Evolutionary conservation across 2,113 vertebrate species (phyloP).

Genomic region (Gasterosteus aculeatus): DNA sequence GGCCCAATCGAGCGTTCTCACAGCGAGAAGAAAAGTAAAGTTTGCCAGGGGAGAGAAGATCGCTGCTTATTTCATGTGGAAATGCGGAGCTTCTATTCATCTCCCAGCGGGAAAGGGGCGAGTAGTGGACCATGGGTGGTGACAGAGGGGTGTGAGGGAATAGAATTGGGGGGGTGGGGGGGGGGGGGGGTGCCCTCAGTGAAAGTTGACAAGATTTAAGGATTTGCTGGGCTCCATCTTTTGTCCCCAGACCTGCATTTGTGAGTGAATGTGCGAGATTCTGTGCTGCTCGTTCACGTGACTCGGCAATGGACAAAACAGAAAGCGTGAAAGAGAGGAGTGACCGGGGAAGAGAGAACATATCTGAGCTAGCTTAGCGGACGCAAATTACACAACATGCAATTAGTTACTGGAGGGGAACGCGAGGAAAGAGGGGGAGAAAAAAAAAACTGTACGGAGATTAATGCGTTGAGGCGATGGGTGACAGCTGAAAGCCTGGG

Average conservation of each 20-base stretch:
- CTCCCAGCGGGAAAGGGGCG: conserved; percentile 48
- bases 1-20: conserved; percentile 78
- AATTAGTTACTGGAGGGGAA: conserved; percentile 32
- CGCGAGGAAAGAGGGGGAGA: conserved; percentile 17
- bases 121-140: conserved; percentile 43
- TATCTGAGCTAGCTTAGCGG: conserved; percentile 31
- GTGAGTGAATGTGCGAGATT: conserved; percentile 51
- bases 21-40: conserved; percentile 78
- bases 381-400: conserved; percentile 38
- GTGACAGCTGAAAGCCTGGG: conserved; percentile 73
- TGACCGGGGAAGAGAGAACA: conserved; percentile 4
- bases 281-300: conserved; percentile 53
- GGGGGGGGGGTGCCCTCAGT: conserved; percentile 41
- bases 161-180: conserved; percentile 26
- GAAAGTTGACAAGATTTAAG: conserved; percentile 77
- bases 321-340: conserved; percentile 12
- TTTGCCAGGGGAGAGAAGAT: conserved; percentile 69
- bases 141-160: conserved; percentile 10
- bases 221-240: conserved; percentile 68
- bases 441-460: conserved; percentile 53
- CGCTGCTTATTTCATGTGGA: conserved; percentile 76
- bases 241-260: conserved; percentile 58
- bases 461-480: conserved; percentile 55
- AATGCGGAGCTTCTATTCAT: conserved; percentile 77
- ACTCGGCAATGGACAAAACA: conserved; percentile 40